Conservation (phyloP, 1,140 invertebrate species). For the Pissodes strobi region DNA sequence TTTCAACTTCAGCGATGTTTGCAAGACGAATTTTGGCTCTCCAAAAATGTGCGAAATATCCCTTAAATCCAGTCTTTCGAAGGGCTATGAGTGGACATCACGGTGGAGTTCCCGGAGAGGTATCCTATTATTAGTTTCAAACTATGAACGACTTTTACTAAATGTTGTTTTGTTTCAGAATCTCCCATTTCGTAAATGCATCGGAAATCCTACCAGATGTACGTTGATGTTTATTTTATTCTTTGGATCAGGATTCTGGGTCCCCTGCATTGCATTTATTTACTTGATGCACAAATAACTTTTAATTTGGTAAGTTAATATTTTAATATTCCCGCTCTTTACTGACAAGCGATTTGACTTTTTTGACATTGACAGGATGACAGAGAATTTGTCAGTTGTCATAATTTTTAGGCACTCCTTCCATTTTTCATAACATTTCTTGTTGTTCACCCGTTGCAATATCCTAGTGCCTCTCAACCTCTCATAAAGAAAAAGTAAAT, state of each 20-base stretch:
- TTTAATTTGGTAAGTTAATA: slow-evolving; percentile 3
- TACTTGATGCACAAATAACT: slow-evolving; percentile 35
- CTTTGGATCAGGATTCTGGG: slow-evolving; percentile 26
- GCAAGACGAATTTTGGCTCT: background rate
- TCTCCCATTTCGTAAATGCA: slow-evolving; percentile 21
- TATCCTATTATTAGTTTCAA: no score
- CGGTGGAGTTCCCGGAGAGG: slow-evolving; percentile 19
- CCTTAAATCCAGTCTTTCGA: background rate
- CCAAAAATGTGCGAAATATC: slow-evolving; percentile 1
- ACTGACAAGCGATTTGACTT: no score
- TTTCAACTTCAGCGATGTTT: background rate
- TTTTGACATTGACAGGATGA: no score
- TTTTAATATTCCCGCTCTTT: no score
- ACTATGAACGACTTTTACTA: background rate
- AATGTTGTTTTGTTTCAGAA: slow-evolving; percentile 9
- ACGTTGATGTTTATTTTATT: slow-evolving; percentile 17
- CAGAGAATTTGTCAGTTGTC: no score
- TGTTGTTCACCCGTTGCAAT: no score
- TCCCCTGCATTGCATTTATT: slow-evolving; percentile 20
- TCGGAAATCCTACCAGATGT: slow-evolving; percentile 25
- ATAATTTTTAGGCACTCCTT: no score
- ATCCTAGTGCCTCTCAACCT: no score
- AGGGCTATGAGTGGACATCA: background rate
- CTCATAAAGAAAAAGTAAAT: no score
- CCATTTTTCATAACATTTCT: no score